A percentile compares a stretch with the other conserved stretches of the same genome.
Evolutionary conservation across 2,888 invertebrate genomes (phyloP).

Genomic region (Patella depressa): DNA sequence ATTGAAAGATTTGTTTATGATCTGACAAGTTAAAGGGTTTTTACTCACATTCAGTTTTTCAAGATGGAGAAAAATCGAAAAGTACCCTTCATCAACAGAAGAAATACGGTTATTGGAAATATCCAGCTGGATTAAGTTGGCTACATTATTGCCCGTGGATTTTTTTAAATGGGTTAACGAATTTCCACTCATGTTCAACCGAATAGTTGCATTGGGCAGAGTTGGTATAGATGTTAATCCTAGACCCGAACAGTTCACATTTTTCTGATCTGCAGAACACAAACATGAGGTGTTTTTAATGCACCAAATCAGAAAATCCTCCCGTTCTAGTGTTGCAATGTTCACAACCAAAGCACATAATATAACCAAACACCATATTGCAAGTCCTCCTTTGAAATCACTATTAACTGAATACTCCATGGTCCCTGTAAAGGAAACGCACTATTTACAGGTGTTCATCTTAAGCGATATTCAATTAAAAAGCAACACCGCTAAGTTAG

Average conservation of each 20-base stretch:
- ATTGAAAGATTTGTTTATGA: background rate
- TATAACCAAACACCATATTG: no score
- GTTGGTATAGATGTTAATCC: background rate
- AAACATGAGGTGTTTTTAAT: background rate
- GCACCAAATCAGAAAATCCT: no score
- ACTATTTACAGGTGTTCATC: no score
- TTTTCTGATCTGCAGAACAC: background rate
- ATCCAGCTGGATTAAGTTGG: background rate
- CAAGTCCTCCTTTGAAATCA: no score
- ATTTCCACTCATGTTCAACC: conserved; percentile 1
- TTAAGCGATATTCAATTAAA: no score
- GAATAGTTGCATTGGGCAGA: background rate
- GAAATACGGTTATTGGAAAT: background rate
- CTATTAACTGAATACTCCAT: no score
- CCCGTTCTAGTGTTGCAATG: background rate
- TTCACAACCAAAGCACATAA: background rate
- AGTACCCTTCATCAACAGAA: background rate
- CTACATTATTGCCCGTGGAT: background rate
- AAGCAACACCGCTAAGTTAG: no score
- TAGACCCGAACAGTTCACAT: background rate
- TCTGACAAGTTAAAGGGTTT: background rate
- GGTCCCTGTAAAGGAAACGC: no score
- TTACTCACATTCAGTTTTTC: background rate
- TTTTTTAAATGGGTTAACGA: background rate
- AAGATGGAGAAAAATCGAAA: background rate